These are phyloP conservation scores for Caprella mutica DNA, from an alignment of 2,888 invertebrate genomes.

Conservation along the genomic window DNA sequence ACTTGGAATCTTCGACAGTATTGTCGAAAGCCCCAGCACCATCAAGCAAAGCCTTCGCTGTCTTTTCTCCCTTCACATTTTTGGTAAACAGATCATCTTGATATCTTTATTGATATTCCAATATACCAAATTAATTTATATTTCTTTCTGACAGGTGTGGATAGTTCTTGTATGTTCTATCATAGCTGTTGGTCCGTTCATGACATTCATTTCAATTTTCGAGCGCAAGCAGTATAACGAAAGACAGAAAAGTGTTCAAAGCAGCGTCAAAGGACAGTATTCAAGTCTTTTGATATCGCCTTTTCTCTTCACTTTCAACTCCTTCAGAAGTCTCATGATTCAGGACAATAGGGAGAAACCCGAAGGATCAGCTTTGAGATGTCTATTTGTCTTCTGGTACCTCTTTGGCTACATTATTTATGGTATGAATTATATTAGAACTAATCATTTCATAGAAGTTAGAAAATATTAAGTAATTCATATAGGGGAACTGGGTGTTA, in stretches of 20 bases:
- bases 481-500: too few species aligned
- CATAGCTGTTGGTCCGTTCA: neutral
- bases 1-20: slow-evolving; percentile 18
- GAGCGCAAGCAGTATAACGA: too few species aligned
- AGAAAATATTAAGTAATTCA: too few species aligned
- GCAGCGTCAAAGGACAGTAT: too few species aligned
- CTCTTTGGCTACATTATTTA: neutral
- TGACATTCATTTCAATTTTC: neutral
- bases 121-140: neutral
- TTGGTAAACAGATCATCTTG: neutral
- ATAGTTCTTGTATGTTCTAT: neutral
- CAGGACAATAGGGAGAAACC: neutral
- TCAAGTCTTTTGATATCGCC: too few species aligned
- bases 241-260: too few species aligned
- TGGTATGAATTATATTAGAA: too few species aligned
- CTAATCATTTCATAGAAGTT: too few species aligned
- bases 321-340: slow-evolving; percentile 1
- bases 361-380: neutral
- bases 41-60: slow-evolving; percentile 15
- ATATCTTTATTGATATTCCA: neutral
- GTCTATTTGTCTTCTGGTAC: neutral
- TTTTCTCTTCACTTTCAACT: too few species aligned
- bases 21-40: slow-evolving; percentile 14
- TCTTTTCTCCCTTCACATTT: slow-evolving; percentile 20
- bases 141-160: slow-evolving; percentile 6